These are phyloP conservation scores for Sarcophaga carnaria DNA, from an alignment of 2,888 invertebrate genomes.

Conservation along the genomic window DNA sequence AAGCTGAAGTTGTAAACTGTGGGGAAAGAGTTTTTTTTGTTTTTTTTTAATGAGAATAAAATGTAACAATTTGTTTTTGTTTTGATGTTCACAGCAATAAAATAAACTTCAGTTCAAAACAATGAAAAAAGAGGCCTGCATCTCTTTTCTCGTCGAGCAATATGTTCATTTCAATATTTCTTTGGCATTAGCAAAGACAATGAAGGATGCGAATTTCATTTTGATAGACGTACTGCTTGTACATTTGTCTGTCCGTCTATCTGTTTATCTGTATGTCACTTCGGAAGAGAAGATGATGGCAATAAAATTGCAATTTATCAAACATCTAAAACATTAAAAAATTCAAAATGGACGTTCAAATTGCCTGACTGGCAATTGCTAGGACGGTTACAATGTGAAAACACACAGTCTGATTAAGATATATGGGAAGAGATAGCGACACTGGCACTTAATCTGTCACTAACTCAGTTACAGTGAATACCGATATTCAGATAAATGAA, in stretches of 20 bases:
- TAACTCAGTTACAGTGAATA: too few species aligned
- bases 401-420: too few species aligned
- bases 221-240: background rate
- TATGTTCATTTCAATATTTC: slow-evolving; percentile 17
- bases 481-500: too few species aligned
- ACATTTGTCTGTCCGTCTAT: background rate
- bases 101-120: slow-evolving; percentile 6
- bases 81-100: slow-evolving; percentile 40
- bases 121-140: slow-evolving; percentile 1
- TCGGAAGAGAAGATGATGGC: slow-evolving; percentile 21
- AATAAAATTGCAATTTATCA: slow-evolving; percentile 62
- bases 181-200: too few species aligned
- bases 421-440: too few species aligned
- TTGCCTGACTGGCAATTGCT: background rate
- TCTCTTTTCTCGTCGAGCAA: slow-evolving; percentile 13
- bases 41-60: background rate
- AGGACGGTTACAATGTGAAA: too few species aligned
- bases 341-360: slow-evolving; percentile 3
- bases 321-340: slow-evolving; percentile 31
- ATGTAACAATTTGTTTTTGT: slow-evolving; percentile 43
- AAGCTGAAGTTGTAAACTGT: background rate
- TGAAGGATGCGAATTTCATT: too few species aligned
- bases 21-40: background rate
- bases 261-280: background rate
- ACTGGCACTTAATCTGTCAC: too few species aligned